These are phyloP conservation scores for Halcyon chelicuti DNA, from an alignment of 2,797 vertebrate species.

Conservation along the genomic window DNA sequence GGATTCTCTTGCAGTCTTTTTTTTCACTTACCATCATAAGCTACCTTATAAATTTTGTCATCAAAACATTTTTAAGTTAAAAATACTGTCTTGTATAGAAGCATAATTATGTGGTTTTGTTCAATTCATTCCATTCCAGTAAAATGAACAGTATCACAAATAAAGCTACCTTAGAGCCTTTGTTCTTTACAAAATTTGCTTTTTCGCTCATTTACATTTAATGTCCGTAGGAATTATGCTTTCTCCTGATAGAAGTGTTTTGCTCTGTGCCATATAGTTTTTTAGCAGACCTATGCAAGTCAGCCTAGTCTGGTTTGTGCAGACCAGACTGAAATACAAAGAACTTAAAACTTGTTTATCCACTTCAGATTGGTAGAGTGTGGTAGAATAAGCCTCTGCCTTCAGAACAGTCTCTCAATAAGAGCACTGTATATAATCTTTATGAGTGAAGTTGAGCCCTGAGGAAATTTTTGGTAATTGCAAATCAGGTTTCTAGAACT, in stretches of 20 bases:
- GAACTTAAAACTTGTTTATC: neutral
- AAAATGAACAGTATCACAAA: neutral
- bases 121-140: neutral
- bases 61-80: neutral
- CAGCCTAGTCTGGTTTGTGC: neutral
- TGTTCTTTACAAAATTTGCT: neutral
- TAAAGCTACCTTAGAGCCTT: neutral
- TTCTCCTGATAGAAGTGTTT: neutral
- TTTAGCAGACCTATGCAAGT: neutral
- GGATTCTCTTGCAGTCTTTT: neutral
- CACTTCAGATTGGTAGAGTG: neutral
- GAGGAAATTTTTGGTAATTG: neutral
- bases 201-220: neutral
- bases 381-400: neutral
- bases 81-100: neutral
- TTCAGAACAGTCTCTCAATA: neutral
- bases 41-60: neutral
- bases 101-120: neutral
- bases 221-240: neutral
- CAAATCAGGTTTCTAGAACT: slow-evolving; percentile 24
- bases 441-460: neutral
- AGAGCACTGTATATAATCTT: neutral
- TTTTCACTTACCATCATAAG: neutral
- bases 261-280: neutral
- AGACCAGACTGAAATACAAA: neutral